These are phyloP conservation scores for Noctua janthe DNA, from an alignment of 2,888 invertebrate species.

Conservation along the genomic window DNA sequence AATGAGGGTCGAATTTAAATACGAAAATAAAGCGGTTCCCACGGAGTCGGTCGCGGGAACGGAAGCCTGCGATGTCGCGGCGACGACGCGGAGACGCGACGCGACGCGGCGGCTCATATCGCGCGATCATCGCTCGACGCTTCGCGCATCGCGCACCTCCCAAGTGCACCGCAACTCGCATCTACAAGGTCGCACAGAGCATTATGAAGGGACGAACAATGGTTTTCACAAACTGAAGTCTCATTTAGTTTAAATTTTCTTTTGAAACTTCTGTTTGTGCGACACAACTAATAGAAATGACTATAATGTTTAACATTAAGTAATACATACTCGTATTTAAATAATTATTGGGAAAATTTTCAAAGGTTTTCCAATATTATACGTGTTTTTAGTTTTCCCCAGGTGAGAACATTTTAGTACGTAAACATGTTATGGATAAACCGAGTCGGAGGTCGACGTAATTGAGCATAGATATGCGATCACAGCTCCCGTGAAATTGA, in stretches of 20 bases:
- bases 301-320: not conserved
- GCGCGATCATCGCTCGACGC: constrained; percentile 73
- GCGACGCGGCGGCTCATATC: constrained; percentile 73
- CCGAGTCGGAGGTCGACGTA: constrained; percentile 73
- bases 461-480: constrained; percentile 75
- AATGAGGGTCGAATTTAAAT: constrained; percentile 91
- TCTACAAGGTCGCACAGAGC: constrained; percentile 40
- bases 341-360: not conserved
- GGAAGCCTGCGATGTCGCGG: constrained; percentile 86
- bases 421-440: constrained; percentile 37
- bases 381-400: constrained; percentile 9
- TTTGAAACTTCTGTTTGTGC: constrained; percentile 9
- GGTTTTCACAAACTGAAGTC: constrained; percentile 5
- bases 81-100: constrained; percentile 67
- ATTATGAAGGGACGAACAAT: constrained; percentile 20
- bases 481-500: constrained; percentile 80
- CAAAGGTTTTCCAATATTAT: not conserved
- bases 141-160: constrained; percentile 55
- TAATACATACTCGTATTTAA: no score
- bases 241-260: constrained; percentile 17
- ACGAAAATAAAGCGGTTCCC: constrained; percentile 90
- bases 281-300: not conserved
- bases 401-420: constrained; percentile 2
- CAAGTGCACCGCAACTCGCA: constrained; percentile 29
- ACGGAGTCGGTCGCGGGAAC: constrained; percentile 89